These are phyloP conservation scores for Mormyrops attenuatus DNA, from an alignment of 2,797 vertebrate species.

Conservation along the genomic window DNA sequence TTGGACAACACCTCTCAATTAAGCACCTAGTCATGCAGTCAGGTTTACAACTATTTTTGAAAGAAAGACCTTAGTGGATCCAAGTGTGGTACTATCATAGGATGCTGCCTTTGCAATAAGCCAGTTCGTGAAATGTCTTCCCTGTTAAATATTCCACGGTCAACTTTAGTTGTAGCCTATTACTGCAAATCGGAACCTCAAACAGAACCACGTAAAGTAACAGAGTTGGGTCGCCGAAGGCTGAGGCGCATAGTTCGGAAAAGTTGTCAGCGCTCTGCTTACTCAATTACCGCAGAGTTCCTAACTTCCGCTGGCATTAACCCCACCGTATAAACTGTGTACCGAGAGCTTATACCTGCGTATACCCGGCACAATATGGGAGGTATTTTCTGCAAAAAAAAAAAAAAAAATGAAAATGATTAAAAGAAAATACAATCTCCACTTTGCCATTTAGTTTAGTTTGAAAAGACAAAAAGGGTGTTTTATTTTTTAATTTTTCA, in stretches of 20 bases:
- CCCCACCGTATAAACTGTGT: neutral
- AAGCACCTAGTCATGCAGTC: neutral
- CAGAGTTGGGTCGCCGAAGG: neutral
- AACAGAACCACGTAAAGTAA: neutral
- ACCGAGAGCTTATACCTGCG: neutral
- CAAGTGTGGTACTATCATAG: neutral
- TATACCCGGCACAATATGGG: neutral
- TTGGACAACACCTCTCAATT: neutral
- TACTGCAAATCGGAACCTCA: neutral
- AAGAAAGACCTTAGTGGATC: neutral
- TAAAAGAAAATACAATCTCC: no score
- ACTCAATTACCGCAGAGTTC: neutral
- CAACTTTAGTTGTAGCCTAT: neutral
- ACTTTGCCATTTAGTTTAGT: no score
- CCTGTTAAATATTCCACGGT: neutral
- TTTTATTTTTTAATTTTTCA: no score
- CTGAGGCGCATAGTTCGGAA: neutral
- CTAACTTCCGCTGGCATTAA: neutral
- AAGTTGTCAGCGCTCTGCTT: neutral
- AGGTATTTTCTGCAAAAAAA: no score
- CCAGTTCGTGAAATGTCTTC: neutral
- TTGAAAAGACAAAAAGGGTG: no score
- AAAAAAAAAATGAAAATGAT: no score
- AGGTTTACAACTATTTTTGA: neutral
- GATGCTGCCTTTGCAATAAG: neutral